Evolutionary conservation across 2,888 invertebrate species (phyloP).

Genomic region (Himalopsyche kuldschensis): DNA sequence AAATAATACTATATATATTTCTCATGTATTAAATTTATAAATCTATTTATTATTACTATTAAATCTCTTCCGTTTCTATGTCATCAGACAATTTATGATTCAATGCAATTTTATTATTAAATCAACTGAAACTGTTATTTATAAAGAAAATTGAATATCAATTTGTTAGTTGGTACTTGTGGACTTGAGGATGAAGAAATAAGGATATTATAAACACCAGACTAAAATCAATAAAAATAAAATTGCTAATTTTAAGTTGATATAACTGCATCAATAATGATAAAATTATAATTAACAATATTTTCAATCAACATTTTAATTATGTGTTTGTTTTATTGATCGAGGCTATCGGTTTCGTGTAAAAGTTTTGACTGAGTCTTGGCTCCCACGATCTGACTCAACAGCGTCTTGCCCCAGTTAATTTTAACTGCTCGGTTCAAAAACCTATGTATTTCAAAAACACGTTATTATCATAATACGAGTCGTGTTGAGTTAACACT

Average conservation of each 20-base stretch:
- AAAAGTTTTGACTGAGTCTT: neutral
- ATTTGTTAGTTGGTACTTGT: too few species aligned
- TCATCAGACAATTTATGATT: too few species aligned
- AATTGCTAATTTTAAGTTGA: neutral
- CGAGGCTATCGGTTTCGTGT: neutral
- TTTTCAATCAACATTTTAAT: neutral
- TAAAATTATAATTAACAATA: neutral
- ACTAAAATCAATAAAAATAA: too few species aligned
- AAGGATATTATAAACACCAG: too few species aligned
- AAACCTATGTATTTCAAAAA: neutral
- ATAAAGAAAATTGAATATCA: too few species aligned
- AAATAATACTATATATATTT: too few species aligned
- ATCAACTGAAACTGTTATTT: too few species aligned
- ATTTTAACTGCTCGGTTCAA: neutral
- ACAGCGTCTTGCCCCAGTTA: neutral
- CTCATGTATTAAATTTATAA: too few species aligned
- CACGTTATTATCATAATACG: neutral
- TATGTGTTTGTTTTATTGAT: neutral
- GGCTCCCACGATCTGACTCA: neutral
- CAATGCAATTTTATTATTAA: too few species aligned
- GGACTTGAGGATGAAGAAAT: too few species aligned
- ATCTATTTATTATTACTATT: too few species aligned
- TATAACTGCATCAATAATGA: neutral
- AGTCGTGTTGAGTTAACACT: neutral
- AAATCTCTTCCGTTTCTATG: too few species aligned